Evolutionary conservation across 1,140 invertebrate genomes (phyloP).

Genomic region (Dufourea novaeangliae): DNA sequence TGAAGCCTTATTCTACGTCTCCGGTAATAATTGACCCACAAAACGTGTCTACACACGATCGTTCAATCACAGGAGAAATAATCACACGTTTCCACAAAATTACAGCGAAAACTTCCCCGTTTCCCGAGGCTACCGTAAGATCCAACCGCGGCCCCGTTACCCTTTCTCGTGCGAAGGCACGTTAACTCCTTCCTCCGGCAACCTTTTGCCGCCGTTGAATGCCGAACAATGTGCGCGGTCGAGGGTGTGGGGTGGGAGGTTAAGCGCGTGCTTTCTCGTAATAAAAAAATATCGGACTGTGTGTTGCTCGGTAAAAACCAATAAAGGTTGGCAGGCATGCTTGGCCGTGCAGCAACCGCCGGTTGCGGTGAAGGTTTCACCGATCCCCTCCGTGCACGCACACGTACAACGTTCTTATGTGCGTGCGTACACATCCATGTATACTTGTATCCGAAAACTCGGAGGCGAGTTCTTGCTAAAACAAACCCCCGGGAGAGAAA

Average conservation of each 20-base stretch:
- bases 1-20: too few relatives aligned
- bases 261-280: slow-evolving; percentile 68
- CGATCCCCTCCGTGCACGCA: slow-evolving; percentile 51
- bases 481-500: slow-evolving; percentile 73
- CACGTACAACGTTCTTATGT: too few relatives aligned
- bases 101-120: too few relatives aligned
- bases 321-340: slow-evolving; percentile 78
- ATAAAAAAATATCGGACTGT: slow-evolving; percentile 73
- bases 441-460: slow-evolving; percentile 55
- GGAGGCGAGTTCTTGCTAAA: slow-evolving; percentile 77
- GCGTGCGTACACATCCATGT: slow-evolving; percentile 32
- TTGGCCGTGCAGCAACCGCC: slow-evolving; percentile 70
- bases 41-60: too few relatives aligned
- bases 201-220: slow-evolving; percentile 65
- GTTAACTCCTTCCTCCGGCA: slow-evolving; percentile 62
- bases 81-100: not conserved
- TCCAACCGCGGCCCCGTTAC: slow-evolving; percentile 15
- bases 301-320: slow-evolving; percentile 79
- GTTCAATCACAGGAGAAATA: too few relatives aligned
- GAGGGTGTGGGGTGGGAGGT: slow-evolving; percentile 56
- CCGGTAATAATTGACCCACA: too few relatives aligned
- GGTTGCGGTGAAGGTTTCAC: slow-evolving; percentile 76
- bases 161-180: slow-evolving; percentile 56
- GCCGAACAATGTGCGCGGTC: slow-evolving; percentile 62
- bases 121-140: not conserved